Evolutionary conservation across 2,888 invertebrate genomes (phyloP), one percentile per base, ranked within the genome.

Genomic region (Pollenia angustigena): DNA sequence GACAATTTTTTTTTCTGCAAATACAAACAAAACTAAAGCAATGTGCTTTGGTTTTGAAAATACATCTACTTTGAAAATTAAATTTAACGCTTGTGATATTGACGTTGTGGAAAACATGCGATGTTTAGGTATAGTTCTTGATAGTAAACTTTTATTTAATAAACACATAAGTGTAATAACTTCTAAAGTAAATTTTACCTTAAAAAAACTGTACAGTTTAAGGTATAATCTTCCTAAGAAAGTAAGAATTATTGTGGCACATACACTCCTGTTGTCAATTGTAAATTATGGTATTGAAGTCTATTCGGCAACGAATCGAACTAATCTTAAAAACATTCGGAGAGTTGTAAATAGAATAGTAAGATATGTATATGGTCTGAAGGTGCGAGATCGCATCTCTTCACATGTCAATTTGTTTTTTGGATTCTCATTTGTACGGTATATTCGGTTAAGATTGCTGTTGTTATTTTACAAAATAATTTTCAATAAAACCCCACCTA

Each of bases 1-100:
- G n/a, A 16, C 0, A 62, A 62, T n/a, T 16, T 69, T 69, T 11
- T 16, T 69, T 16, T 10, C 40, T 11, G 11, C 52, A 2, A 52
- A 54, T 16, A 16, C 42, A 0, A 69, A 54, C 42, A 69, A 69
- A 42, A 44, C 71, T 11, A 71, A 71, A 18, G 54, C 54, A 12
- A 54, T 56, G 48, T 32, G 23, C 18, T 54, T 54, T 11, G 54
- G 54, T 18, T 8, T 54, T 18, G 2, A 16, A 18, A 18, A 54
- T 54, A 18, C 16, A 9, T 54, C 16, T 32, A 32, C 32, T 32
- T 32, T 32, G 32, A 32, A 32, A 32, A 32, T n/a, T 32, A 32
- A 32, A 32, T 32, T 32, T 32, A 32, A 32, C 2, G 32, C 32
- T 32, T 32, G 32, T 32, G 32, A 7, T 18, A 18, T 54, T 18